Evolutionary conservation across 2,888 invertebrate genomes (phyloP).

Genomic region (Cancer borealis): DNA sequence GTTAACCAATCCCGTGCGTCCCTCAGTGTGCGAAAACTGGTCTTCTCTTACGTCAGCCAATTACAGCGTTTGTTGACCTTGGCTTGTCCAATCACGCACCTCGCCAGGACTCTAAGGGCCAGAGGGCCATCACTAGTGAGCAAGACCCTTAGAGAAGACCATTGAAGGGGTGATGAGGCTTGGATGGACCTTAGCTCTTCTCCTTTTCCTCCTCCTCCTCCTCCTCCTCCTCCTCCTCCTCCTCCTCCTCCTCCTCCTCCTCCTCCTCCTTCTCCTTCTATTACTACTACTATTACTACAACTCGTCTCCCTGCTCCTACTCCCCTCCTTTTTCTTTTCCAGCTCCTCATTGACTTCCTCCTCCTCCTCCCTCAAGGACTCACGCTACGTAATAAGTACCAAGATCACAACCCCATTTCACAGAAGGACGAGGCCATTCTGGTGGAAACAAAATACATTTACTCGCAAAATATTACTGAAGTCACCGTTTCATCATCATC

Average conservation of each 20-base stretch:
- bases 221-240: not conserved
- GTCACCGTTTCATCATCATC: not conserved
- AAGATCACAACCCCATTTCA: not conserved
- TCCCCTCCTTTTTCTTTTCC: not conserved
- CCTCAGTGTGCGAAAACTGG: conserved; percentile 44
- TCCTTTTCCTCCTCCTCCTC: not conserved
- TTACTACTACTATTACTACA: too few relatives aligned
- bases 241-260: not conserved
- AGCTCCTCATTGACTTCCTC: not conserved
- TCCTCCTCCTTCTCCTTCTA: not conserved
- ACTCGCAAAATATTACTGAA: not conserved
- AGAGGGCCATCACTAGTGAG: not conserved
- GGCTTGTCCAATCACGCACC: conserved; percentile 55
- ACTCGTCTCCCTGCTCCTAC: not conserved
- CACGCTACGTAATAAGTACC: not conserved
- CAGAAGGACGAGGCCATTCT: not conserved
- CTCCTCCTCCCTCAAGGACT: not conserved
- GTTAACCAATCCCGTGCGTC: not conserved
- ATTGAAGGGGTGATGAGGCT: too few relatives aligned
- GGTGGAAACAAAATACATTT: not conserved
- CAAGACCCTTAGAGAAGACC: not conserved
- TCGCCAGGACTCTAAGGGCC: conserved; percentile 40
- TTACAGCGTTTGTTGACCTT: conserved; percentile 54
- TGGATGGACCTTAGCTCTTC: not conserved
- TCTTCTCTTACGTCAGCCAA: conserved; percentile 43